Conservation (phyloP, 2,888 invertebrate genomes). For the Lepetodrilus schrolli region DNA sequence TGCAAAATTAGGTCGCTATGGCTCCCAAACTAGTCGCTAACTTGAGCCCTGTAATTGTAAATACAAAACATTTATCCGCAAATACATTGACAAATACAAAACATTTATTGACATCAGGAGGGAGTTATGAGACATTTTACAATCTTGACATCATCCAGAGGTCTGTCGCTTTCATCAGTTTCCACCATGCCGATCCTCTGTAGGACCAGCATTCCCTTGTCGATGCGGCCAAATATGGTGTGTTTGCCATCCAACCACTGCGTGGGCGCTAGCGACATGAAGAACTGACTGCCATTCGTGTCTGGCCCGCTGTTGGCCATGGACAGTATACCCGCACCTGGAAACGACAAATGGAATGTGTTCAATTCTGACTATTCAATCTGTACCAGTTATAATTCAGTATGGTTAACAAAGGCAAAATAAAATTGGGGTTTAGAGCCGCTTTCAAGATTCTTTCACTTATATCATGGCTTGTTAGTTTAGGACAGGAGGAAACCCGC, state of each 20-base stretch:
- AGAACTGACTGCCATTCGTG: conserved; percentile 98
- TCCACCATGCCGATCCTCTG: conserved; percentile 95
- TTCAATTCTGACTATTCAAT: no score
- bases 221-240: conserved; percentile 92
- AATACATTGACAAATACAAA: no score
- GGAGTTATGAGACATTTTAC: conserved; percentile 59
- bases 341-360: background rate
- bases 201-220: conserved; percentile 91
- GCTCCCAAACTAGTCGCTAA: no score
- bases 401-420: no score
- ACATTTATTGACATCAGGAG: conserved; percentile 37
- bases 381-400: no score
- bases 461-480: no score
- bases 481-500: no score
- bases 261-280: conserved; percentile 95
- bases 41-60: no score
- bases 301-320: conserved; percentile 99
- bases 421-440: no score
- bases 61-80: no score
- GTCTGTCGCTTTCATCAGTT: conserved; percentile 93
- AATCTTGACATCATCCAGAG: conserved; percentile 79
- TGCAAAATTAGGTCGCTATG: no score
- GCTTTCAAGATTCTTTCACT: no score
- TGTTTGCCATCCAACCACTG: conserved; percentile 99
- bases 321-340: conserved; percentile 88